Conservation (phyloP, 2,888 invertebrate species). For the Tanytarsus gracilentus region DNA sequence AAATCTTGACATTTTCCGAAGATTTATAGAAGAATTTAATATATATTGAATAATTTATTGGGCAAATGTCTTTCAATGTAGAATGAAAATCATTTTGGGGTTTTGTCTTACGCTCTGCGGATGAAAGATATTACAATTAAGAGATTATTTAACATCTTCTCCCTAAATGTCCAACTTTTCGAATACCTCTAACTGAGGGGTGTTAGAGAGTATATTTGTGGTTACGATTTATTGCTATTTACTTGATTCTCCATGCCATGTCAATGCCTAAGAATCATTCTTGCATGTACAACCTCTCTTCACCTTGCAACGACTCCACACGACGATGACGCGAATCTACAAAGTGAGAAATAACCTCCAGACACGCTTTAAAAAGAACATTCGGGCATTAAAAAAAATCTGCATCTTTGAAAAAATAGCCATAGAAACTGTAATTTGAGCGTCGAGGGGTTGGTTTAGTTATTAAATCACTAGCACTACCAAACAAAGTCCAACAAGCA, state of each 20-base stretch:
- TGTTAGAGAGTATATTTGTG: too few relatives aligned
- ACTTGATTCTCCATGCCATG: too few relatives aligned
- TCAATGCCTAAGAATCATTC: too few relatives aligned
- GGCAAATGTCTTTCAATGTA: constrained; percentile 2
- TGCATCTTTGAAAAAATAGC: constrained; percentile 23
- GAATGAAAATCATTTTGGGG: neutral
- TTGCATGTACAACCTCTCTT: constrained; percentile 5
- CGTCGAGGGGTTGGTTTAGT: too few relatives aligned
- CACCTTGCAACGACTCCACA: constrained; percentile 26
- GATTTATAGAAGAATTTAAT: constrained; percentile 18
- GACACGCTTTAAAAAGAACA: constrained; percentile 8
- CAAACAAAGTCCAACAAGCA: too few relatives aligned
- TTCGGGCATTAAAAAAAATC: neutral
- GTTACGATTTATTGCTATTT: too few relatives aligned
- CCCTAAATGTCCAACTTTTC: too few relatives aligned
- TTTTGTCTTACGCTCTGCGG: neutral
- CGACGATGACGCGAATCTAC: neutral
- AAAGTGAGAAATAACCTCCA: constrained; percentile 25
- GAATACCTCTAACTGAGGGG: too few relatives aligned
- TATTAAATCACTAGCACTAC: too few relatives aligned
- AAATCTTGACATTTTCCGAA: neutral
- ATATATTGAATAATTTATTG: constrained; percentile 15
- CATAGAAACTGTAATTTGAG: constrained; percentile 15
- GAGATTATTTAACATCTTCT: neutral
- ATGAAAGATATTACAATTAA: constrained; percentile 16